phyloP scores from a whole-genome alignment of 2,888 invertebrate genomes.

The Colostygia pectinataria region DNA sequence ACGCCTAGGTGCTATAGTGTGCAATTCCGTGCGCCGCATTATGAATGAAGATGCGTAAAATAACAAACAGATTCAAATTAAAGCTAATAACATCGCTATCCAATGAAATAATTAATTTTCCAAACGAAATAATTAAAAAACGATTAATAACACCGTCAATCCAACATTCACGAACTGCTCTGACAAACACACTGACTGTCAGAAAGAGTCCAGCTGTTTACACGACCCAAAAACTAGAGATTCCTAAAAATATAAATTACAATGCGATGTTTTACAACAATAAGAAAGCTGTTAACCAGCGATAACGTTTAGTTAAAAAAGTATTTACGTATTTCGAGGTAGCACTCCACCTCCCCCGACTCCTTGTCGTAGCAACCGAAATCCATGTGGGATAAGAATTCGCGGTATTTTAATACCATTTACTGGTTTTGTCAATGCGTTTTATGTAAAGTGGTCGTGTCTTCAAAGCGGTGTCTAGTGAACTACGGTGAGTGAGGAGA shows the following conservation, averaged over 20 bases:
- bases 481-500: slow-evolving; percentile 61
- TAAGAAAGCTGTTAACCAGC: slow-evolving; percentile 65
- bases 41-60: slow-evolving; percentile 35
- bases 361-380: slow-evolving; percentile 86
- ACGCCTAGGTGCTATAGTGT: slow-evolving; percentile 59
- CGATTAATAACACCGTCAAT: slow-evolving; percentile 60
- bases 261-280: slow-evolving; percentile 73
- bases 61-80: background rate
- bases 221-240: slow-evolving; percentile 78
- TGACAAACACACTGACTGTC: slow-evolving; percentile 65
- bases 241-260: slow-evolving; percentile 82
- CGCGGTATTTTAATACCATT: slow-evolving; percentile 59
- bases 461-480: slow-evolving; percentile 71
- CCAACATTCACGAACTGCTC: slow-evolving; percentile 69
- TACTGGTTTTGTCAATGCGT: slow-evolving; percentile 50
- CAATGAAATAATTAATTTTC: slow-evolving; percentile 41
- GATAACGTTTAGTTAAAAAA: slow-evolving; percentile 67
- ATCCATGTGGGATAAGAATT: slow-evolving; percentile 75
- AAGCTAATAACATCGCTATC: slow-evolving; percentile 9
- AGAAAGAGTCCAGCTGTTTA: slow-evolving; percentile 74
- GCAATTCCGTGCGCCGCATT: slow-evolving; percentile 69
- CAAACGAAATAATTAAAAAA: no score
- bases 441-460: slow-evolving; percentile 59
- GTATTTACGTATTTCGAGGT: slow-evolving; percentile 86
- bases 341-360: slow-evolving; percentile 87